phyloP scores from a whole-genome alignment of 2,113 vertebrate species.

The Corythaeola cristata region DNA sequence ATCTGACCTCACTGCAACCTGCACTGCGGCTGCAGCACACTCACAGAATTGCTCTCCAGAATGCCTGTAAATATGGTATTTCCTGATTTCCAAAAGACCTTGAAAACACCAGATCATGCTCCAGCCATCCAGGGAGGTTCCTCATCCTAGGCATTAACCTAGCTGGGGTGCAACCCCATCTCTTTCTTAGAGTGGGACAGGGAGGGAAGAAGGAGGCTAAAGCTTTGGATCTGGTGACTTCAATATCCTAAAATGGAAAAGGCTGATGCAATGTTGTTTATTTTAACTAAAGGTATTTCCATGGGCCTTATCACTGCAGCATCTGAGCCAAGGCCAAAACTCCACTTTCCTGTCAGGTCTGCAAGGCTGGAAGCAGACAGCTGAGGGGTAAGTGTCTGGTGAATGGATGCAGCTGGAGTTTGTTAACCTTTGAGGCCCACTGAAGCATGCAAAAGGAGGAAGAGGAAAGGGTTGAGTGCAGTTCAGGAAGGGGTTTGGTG shows the following conservation, averaged over 20 bases:
- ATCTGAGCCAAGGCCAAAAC: constrained; percentile 25
- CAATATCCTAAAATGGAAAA: neutral
- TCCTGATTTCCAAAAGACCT: neutral
- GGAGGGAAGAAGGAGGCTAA: neutral
- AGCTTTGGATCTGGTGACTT: neutral
- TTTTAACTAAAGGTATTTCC: constrained; percentile 45
- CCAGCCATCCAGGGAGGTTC: neutral
- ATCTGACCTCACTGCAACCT: neutral
- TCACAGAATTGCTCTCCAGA: neutral
- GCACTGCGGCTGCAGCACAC: neutral
- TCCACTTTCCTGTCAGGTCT: neutral
- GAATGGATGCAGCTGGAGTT: constrained; percentile 34
- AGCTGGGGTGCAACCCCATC: neutral
- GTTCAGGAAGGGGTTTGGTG: neutral
- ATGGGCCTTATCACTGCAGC: neutral
- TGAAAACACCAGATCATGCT: neutral
- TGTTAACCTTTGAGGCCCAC: neutral
- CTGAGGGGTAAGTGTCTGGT: neutral
- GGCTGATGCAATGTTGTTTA: neutral
- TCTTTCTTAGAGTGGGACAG: neutral
- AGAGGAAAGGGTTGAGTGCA: neutral
- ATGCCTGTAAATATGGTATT: neutral
- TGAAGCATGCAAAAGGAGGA: neutral
- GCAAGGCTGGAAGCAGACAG: neutral
- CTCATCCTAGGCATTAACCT: neutral